Base-by-base conservation (phyloP, 2,888 invertebrate species). In the Phragmatobia fuliginosa region DNA sequence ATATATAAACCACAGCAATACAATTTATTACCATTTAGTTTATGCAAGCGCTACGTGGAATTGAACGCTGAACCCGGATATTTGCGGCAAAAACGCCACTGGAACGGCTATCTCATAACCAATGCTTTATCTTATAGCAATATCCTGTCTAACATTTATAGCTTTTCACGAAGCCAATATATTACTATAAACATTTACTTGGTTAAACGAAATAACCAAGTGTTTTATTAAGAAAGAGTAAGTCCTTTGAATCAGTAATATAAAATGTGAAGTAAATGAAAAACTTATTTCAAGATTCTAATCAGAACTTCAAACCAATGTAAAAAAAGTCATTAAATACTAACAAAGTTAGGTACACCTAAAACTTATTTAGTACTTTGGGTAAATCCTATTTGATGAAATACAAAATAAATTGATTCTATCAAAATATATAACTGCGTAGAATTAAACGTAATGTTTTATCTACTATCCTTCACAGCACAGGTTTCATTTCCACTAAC, bases 121-220 rank as follows among this genome's bases (percentile, higher is more conserved):
- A 78, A 74, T 73, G 72, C 71, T 72, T 77, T 73, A 79, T 74
- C 75, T 65, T 74, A 73, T 71, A 75, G 66, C 79, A 81, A 73
- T 79, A 79, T 69, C 59, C 69, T 73, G 68, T 11, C 45, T 58
- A 10, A 58, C 73, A 77, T 81, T 81, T 78, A 80, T 79, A 38
- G 71, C 61, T 80, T 75, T 72, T 62, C 49, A 64, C 71, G 70
- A 77, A 70, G 41, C 64, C 60, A 75, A 80, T 80, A 79, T 79
- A 80, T 75, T 72, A 69, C 65, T 49, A 66, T 75, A 80, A 79
- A 81, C 79, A 81, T 73, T 41, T 72, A 60, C 59, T 71, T 33
- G 68, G 73, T 68, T 70, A 72, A 78, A 61, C 62, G 64, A 52
- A 71, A 73, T 77, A 81, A 75, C 71, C 73, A 68, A 70, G 68